A percentile compares a stretch with the other conserved stretches of the same genome.
Conservation (phyloP, 2,888 invertebrate species). For the Alviniconcha strummeri region DNA sequence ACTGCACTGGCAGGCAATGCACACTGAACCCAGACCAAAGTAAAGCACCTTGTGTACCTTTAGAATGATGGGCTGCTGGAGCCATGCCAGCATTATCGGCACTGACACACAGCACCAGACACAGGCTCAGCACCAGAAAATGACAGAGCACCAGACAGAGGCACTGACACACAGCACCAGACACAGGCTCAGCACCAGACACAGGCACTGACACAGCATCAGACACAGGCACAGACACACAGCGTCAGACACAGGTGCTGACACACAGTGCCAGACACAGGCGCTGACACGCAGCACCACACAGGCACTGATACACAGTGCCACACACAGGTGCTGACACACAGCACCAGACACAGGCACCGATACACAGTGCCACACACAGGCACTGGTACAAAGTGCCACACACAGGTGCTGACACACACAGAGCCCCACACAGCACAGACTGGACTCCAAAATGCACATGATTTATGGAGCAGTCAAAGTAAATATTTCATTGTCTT, state of each 20-base stretch:
- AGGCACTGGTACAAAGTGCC: neutral
- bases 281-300: neutral
- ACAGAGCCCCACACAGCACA: neutral
- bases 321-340: neutral
- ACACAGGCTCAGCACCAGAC: neutral
- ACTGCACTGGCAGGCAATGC: too few species aligned
- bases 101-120: too few species aligned
- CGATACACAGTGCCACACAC: neutral
- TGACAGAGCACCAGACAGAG: neutral
- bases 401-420: neutral
- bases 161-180: neutral
- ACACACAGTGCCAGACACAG: slow-evolving; percentile 5
- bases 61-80: too few species aligned
- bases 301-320: neutral
- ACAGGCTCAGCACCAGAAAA: too few species aligned
- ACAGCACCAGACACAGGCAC: neutral
- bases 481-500: neutral
- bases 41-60: too few species aligned
- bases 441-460: neutral
- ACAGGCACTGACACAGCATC: slow-evolving; percentile 8
- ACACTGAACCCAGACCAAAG: too few species aligned
- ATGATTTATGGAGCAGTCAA: neutral
- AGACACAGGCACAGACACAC: neutral
- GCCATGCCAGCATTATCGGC: too few species aligned
- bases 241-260: neutral